Percentiles rank a stretch among this genome's conserved stretches.
Conservation (phyloP, 2,888 invertebrate species). For the Pristionchus mayeri region DNA sequence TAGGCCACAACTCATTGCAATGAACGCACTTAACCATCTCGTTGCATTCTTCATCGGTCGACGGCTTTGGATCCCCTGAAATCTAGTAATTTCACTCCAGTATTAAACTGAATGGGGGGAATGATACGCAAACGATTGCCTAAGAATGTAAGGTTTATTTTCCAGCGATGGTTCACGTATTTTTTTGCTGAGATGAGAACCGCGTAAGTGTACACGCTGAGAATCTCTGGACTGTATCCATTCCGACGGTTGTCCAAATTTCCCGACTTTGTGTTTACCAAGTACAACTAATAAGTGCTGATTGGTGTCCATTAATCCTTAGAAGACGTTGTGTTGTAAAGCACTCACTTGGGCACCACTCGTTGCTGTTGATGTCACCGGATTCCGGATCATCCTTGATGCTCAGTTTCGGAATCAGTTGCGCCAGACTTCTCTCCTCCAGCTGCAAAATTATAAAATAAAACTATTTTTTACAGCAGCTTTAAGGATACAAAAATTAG, state of each 20-base stretch:
- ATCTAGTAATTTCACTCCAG: background rate
- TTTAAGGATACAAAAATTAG: background rate
- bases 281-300: no score
- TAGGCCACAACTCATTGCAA: background rate
- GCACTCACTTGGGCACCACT: no score
- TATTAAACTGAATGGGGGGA: no score
- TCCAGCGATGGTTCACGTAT: background rate
- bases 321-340: no score
- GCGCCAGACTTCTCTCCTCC: background rate
- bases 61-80: background rate
- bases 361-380: no score
- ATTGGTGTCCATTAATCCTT: no score
- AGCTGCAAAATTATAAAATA: background rate
- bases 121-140: no score
- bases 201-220: background rate
- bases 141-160: no score
- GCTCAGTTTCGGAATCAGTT: no score
- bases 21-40: background rate
- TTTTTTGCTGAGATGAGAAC: no score
- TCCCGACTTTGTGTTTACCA: no score
- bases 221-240: background rate
- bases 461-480: background rate
- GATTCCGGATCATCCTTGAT: no score
- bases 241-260: background rate
- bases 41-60: background rate